Base-by-base conservation (phyloP, 2,797 vertebrate genomes). In the Oryzias sinensis region DNA sequence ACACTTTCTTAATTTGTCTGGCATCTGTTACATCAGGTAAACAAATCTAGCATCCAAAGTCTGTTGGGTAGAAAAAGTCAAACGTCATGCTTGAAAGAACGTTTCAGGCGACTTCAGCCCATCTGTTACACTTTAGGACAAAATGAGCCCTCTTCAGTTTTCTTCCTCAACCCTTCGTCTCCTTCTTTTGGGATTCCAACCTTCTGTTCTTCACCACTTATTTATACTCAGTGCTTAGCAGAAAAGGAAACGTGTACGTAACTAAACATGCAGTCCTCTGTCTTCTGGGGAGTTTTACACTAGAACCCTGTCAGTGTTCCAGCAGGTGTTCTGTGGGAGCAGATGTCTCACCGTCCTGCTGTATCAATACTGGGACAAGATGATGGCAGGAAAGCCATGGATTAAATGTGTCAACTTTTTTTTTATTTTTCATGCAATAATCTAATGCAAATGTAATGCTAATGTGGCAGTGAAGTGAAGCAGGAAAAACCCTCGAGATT, bases 391-490 rank as follows among this genome's bases (percentile, higher is more conserved):
- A 68, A 68, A 80, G 33, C 70, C 78, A 71, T 48, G 33, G 58
- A 68, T 79, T 75, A 53, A 59, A 53, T 7, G 27, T 76, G 70
- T 71, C 56, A 16, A 24, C 58, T 70, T 60, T 63, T 76, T 79
- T 22, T 22, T 63, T 76, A 77, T 22, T 22, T 22, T 74, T 50
- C 29, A 43, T 69, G 59, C 68, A 68, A 55, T 79, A 55, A 83
- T 71, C 49, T 66, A 64, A 82, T 80, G 77, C 72, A 76, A 79
- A 79, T 77, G 66, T 54, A 33, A 82, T 77, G 78, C 77, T 79
- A 76, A 79, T 85, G 65, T 76, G 53, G 57, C 53, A 73, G 69
- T 33, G 33, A 17, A 49, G 44, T 50, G 27, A 68, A 62, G 64
- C 68, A 61, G 24, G 42, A 62, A 57, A 55, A 46, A 62, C 25